A percentile compares a stretch with the other conserved stretches of the same genome.
phyloP scores from a whole-genome alignment of 2,797 vertebrate species.

The Hybognathus amarus region DNA sequence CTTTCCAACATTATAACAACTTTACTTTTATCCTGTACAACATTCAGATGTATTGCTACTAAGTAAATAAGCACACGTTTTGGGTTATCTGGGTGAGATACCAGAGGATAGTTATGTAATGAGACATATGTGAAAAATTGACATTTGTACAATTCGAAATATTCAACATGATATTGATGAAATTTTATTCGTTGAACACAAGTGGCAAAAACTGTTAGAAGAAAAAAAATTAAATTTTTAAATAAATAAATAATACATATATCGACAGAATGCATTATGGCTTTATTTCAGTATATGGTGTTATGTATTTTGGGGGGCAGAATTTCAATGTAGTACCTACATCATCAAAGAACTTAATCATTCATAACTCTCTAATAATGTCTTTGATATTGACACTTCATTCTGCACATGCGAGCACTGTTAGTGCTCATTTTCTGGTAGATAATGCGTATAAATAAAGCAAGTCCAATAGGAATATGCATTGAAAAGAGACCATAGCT shows the following conservation, averaged over 20 bases:
- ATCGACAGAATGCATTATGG: not conserved
- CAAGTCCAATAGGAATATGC: slow-evolving; percentile 24
- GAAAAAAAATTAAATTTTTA: not conserved
- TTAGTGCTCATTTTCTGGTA: not conserved
- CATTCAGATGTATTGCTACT: not conserved
- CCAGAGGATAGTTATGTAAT: not conserved
- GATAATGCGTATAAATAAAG: slow-evolving; percentile 2
- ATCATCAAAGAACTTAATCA: not conserved
- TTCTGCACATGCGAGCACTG: not conserved
- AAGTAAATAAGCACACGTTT: not conserved
- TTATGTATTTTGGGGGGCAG: not conserved
- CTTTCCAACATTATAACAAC: not conserved
- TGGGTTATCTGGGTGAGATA: not conserved
- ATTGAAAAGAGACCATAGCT: not conserved
- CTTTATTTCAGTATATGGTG: not conserved
- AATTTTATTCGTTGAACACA: not conserved
- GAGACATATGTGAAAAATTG: not conserved
- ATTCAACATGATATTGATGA: not conserved
- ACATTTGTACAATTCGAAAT: not conserved
- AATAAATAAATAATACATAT: not conserved
- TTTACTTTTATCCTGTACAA: not conserved
- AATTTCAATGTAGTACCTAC: not conserved
- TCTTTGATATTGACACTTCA: not conserved
- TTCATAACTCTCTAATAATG: not conserved
- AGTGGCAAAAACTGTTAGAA: not conserved